Percentiles rank a stretch among this genome's conserved stretches.
phyloP scores from a whole-genome alignment of 2,113 vertebrate genomes.

The Chroicocephalus ridibundus region DNA sequence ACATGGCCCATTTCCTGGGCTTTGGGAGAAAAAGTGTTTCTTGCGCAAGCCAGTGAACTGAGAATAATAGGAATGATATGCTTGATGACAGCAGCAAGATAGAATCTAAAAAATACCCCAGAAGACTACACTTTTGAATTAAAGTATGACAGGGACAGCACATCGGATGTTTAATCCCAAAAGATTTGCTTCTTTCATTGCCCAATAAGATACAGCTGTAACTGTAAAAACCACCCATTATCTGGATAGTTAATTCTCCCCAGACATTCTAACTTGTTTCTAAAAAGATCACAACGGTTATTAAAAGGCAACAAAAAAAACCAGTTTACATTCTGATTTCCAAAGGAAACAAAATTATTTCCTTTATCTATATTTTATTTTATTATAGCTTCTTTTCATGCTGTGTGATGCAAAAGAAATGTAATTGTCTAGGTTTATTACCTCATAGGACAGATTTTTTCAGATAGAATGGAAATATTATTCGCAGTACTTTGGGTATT shows the following conservation, averaged over 20 bases:
- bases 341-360: background rate
- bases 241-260: constrained; percentile 16
- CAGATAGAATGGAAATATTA: background rate
- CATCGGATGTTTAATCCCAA: constrained; percentile 43
- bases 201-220: constrained; percentile 37
- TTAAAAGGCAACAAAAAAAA: background rate
- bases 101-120: constrained; percentile 20
- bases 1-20: constrained; percentile 46
- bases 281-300: background rate
- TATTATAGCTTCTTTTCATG: background rate
- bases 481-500: background rate
- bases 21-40: constrained; percentile 44
- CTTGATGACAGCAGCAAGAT: constrained; percentile 53
- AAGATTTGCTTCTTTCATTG: constrained; percentile 46
- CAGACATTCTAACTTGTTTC: constrained; percentile 11
- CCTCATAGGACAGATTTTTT: background rate
- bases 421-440: background rate
- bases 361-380: background rate
- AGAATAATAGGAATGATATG: constrained; percentile 70
- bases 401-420: background rate
- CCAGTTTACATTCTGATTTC: background rate
- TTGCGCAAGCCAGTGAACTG: constrained; percentile 59
- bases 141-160: constrained; percentile 26
- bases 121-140: constrained; percentile 53
- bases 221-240: constrained; percentile 28